These are phyloP conservation scores for Rhabdomys dilectus DNA, from an alignment of 2,113 vertebrate genomes.

Conservation along the genomic window DNA sequence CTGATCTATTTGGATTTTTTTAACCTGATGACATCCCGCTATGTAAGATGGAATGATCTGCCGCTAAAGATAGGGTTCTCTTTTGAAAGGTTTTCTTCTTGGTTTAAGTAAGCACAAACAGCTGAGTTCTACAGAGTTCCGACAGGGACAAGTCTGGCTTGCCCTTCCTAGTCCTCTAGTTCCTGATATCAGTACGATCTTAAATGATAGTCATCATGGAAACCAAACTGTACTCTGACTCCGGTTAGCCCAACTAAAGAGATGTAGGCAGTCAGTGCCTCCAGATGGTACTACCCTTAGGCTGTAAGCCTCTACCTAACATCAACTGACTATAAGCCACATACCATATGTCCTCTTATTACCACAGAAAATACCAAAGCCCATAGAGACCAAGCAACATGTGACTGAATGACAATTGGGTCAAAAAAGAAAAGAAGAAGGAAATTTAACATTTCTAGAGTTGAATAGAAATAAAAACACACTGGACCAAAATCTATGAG, in stretches of 20 bases:
- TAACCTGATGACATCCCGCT: conserved; percentile 65
- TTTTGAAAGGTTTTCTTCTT: conserved; percentile 81
- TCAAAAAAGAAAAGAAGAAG: not conserved
- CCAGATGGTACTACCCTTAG: conserved; percentile 2
- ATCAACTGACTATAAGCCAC: conserved; percentile 55
- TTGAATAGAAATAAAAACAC: not conserved
- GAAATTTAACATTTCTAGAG: not conserved
- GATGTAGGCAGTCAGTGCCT: conserved; percentile 56
- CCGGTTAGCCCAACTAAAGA: conserved; percentile 20
- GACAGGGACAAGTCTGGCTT: conserved; percentile 70
- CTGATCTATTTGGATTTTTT: conserved; percentile 69
- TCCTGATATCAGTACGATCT: not conserved
- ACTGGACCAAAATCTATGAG: too few species aligned
- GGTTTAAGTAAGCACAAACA: conserved; percentile 77
- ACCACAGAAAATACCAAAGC: conserved; percentile 66
- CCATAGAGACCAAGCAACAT: not conserved
- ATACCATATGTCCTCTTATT: conserved; percentile 44
- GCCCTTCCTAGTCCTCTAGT: conserved; percentile 43
- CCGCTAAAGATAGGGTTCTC: conserved; percentile 15
- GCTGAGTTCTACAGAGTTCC: conserved; percentile 75
- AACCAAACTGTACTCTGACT: conserved; percentile 5
- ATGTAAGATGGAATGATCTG: conserved; percentile 62
- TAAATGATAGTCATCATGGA: not conserved
- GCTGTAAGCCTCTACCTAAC: conserved; percentile 64
- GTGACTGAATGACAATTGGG: not conserved